phyloP scores from a whole-genome alignment of 2,888 invertebrate species.

The Acanthacorydalis orientalis region DNA sequence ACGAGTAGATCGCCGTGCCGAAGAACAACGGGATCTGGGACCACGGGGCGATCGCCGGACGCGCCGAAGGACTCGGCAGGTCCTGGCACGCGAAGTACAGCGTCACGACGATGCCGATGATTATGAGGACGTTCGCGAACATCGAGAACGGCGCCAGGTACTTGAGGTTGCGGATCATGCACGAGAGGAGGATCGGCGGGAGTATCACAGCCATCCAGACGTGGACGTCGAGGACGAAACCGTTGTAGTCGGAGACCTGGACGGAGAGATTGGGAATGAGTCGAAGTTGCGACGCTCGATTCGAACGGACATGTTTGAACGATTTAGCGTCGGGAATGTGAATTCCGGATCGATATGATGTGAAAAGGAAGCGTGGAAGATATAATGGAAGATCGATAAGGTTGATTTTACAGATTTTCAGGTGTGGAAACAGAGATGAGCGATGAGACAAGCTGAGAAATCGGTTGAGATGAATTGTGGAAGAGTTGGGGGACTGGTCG shows the following conservation, averaged over 20 bases:
- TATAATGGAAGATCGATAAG: no score
- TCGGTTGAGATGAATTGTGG: no score
- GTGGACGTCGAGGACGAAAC: conserved; percentile 42
- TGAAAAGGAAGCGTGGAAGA: no score
- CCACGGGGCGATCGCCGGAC: conserved; percentile 43
- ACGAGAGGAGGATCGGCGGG: conserved; percentile 52
- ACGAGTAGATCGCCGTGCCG: conserved; percentile 90
- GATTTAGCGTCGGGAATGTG: no score
- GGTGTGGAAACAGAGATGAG: no score
- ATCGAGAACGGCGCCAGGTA: conserved; percentile 62
- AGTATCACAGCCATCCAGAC: conserved; percentile 58
- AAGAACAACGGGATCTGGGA: conserved; percentile 67
- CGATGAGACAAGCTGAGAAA: no score
- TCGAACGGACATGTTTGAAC: no score
- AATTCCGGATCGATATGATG: no score
- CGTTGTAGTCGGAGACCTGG: conserved; percentile 51
- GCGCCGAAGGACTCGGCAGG: conserved; percentile 43
- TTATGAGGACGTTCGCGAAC: conserved; percentile 61
- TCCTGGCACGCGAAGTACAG: conserved; percentile 59
- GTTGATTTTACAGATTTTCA: no score
- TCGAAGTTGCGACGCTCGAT: neutral
- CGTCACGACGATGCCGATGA: conserved; percentile 57
- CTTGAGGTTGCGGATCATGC: conserved; percentile 61
- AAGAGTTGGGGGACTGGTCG: no score
- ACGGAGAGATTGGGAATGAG: conserved; percentile 14